Evolutionary conservation across 2,797 vertebrate species (phyloP).

Genomic region (Sarcophilus harrisii): DNA sequence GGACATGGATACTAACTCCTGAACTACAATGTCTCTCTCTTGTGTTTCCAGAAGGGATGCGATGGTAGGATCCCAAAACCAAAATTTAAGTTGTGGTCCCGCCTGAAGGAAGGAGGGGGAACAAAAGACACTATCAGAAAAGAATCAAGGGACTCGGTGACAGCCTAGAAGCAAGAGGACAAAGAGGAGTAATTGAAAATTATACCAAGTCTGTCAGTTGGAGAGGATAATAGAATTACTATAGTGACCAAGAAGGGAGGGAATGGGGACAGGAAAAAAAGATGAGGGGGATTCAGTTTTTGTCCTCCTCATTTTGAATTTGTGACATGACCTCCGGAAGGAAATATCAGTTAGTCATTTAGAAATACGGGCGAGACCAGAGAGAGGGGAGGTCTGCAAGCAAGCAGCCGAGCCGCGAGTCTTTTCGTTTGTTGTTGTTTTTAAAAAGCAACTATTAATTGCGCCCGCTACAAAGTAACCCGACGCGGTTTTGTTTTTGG

Average conservation of each 20-base stretch:
- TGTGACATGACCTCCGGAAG: constrained; percentile 29
- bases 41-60: neutral
- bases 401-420: neutral
- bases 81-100: neutral
- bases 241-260: neutral
- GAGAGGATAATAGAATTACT: neutral
- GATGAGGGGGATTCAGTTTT: neutral
- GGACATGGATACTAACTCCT: neutral
- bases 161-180: no score
- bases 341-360: neutral
- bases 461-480: neutral
- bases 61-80: neutral
- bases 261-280: neutral
- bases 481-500: neutral
- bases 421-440: neutral
- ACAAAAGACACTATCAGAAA: neutral
- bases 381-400: neutral
- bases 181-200: constrained; percentile 1
- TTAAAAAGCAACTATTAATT: neutral
- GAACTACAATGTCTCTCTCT: neutral
- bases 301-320: constrained; percentile 24
- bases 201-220: neutral
- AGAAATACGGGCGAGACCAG: neutral
- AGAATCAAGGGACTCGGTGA: neutral
- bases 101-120: neutral